phyloP scores from a whole-genome alignment of 1,140 invertebrate species.

The Dendrolimus punctatus region DNA sequence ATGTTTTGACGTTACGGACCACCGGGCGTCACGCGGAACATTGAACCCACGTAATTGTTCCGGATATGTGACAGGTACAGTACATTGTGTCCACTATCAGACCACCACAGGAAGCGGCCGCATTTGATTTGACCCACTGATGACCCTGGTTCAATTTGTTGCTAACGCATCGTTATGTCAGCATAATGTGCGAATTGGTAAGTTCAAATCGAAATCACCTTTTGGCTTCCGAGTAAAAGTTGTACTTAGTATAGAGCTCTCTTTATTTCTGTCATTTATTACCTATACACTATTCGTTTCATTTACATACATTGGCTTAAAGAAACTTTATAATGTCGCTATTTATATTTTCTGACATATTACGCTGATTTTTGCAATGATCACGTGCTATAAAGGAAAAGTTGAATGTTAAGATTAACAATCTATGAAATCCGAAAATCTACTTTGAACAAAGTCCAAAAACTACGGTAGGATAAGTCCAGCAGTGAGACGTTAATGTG shows the following conservation, averaged over 20 bases:
- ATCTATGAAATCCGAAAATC: background rate
- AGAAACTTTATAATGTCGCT: too few species aligned
- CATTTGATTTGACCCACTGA: slow-evolving; percentile 3
- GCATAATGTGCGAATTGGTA: background rate
- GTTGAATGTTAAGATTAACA: too few species aligned
- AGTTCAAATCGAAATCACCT: background rate
- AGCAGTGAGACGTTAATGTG: too few species aligned
- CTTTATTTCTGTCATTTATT: slow-evolving; percentile 2
- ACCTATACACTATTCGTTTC: too few species aligned
- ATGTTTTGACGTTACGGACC: slow-evolving; percentile 40
- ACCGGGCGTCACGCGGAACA: slow-evolving; percentile 18
- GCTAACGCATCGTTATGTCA: background rate
- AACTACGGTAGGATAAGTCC: background rate
- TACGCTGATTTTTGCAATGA: too few species aligned
- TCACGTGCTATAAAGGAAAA: too few species aligned
- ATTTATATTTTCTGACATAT: too few species aligned
- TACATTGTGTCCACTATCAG: slow-evolving; percentile 6
- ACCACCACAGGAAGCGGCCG: slow-evolving; percentile 2
- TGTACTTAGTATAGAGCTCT: slow-evolving; percentile 2
- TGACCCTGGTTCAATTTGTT: background rate
- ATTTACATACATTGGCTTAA: too few species aligned
- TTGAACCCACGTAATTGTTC: slow-evolving; percentile 40
- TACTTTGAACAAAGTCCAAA: background rate
- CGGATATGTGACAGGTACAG: slow-evolving; percentile 36
- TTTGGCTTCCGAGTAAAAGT: background rate